Conservation (phyloP, 2,888 invertebrate species). For the Ophioninae sp. region DNA sequence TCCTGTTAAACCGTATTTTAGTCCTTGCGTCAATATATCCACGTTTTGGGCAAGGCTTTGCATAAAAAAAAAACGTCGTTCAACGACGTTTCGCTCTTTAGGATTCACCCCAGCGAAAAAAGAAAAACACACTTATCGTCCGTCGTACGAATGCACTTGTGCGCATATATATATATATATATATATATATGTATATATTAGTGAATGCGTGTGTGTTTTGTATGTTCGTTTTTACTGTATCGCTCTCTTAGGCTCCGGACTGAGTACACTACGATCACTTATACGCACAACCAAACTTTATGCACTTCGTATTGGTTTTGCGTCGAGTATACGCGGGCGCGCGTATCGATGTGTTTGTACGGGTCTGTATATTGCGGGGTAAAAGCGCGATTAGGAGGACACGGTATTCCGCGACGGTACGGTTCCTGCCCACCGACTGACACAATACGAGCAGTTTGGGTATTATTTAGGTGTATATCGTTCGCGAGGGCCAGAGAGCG, state of each 20-base stretch:
- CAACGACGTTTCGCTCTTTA: constrained; percentile 46
- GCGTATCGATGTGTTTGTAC: neutral
- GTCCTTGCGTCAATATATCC: constrained; percentile 81
- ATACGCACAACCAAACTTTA: constrained; percentile 32
- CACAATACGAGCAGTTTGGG: constrained; percentile 47
- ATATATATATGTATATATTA: constrained; percentile 16
- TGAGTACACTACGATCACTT: constrained; percentile 23
- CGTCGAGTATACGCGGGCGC: constrained; percentile 10
- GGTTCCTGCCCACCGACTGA: constrained; percentile 67
- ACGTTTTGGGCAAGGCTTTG: constrained; percentile 81
- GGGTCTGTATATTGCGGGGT: constrained; percentile 31
- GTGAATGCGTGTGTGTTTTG: constrained; percentile 37
- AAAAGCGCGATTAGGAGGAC: constrained; percentile 37
- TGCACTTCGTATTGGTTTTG: constrained; percentile 33
- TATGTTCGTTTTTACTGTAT: constrained; percentile 26
- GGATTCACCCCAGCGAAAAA: constrained; percentile 51
- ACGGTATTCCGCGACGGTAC: constrained; percentile 60
- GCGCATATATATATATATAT: constrained; percentile 3
- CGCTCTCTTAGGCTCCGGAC: constrained; percentile 8
- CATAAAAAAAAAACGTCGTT: constrained; percentile 80
- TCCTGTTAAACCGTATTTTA: constrained; percentile 84
- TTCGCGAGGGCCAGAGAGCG: constrained; percentile 40
- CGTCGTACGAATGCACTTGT: constrained; percentile 16
- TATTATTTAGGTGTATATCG: constrained; percentile 41
- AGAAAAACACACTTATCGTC: constrained; percentile 60